Evolutionary conservation across 2,888 invertebrate species (phyloP), one percentile per base, ranked within the genome.

Genomic region (Mythimna ferrago): DNA sequence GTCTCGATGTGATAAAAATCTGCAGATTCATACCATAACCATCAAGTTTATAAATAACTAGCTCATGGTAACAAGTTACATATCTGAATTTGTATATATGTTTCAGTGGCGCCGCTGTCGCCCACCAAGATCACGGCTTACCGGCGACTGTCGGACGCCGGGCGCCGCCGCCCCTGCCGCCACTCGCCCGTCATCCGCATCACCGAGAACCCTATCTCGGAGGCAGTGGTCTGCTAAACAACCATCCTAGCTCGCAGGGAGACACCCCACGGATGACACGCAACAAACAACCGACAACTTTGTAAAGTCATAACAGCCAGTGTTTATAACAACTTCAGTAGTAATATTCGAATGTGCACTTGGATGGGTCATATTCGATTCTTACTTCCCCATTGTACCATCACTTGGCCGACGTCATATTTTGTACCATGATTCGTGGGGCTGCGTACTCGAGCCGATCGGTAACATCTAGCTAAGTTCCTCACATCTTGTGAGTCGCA

Each of bases 161-260:
- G 83, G 71, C 90, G 94, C 87, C 96, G 97, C 88, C 97, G 94
- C 81, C 85, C 90, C 2, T 95, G 94, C 86, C 95, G 95, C 82
- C 92, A 90, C 88, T 96, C 97, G 87, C 97, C 97, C 80, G 97
- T 97, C 89, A 98, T 98, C 92, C 97, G 97, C 94, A 98, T 98
- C 94, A 98, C 98, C 74, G 98, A 98, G 95, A 98, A 98, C 92
- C 98, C 98, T 70, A 98, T 98, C 93, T 97, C 98, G 78, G 97
- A 97, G 87, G 98, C 97, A 63, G 97, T 98, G 85, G 97, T 97
- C 89, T 98, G 98, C 95, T 98, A 97, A 97, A 92, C 87, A 48
- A 26, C 56, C 75, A 26, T 56, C 74, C 57, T 26, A 16, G 66
- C 70, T 65, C 70, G 66, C 53, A 58, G 6, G 11, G 14, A 51